Evolutionary conservation across 2,797 vertebrate species (phyloP).

Genomic region (Amniataba percoides): DNA sequence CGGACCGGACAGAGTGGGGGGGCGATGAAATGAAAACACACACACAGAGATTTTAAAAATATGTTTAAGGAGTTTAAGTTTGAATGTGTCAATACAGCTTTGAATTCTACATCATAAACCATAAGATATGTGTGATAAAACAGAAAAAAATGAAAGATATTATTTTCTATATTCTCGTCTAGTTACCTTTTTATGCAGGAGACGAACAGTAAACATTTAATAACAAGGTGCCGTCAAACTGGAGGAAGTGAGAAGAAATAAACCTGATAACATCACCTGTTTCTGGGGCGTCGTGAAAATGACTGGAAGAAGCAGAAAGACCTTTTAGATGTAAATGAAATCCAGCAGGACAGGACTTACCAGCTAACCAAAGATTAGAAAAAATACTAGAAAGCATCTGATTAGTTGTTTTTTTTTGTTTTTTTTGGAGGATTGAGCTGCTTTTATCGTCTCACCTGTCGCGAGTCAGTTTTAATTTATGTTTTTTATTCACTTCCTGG

Average conservation of each 20-base stretch:
- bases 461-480: neutral
- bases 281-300: too few relatives aligned
- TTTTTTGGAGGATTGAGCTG: neutral
- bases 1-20: slow-evolving; percentile 11
- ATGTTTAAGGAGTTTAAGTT: too few relatives aligned
- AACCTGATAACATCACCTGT: neutral
- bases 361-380: too few relatives aligned
- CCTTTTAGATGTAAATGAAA: neutral
- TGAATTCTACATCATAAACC: neutral
- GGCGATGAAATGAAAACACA: slow-evolving; percentile 3
- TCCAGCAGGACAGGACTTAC: neutral
- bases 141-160: neutral
- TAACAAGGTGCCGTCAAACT: neutral
- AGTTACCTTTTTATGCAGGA: neutral
- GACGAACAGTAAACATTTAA: neutral
- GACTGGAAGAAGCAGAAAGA: too few relatives aligned
- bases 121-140: neutral
- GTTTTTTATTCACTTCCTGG: neutral
- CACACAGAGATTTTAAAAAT: too few relatives aligned
- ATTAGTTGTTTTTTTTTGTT: neutral
- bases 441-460: neutral
- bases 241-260: neutral
- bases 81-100: too few relatives aligned
- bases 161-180: neutral
- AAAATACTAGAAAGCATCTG: neutral